A percentile compares a stretch with the other conserved stretches of the same genome.
Evolutionary conservation across 2,113 vertebrate genomes (phyloP).

Genomic region (Drymodes brunneopygia): DNA sequence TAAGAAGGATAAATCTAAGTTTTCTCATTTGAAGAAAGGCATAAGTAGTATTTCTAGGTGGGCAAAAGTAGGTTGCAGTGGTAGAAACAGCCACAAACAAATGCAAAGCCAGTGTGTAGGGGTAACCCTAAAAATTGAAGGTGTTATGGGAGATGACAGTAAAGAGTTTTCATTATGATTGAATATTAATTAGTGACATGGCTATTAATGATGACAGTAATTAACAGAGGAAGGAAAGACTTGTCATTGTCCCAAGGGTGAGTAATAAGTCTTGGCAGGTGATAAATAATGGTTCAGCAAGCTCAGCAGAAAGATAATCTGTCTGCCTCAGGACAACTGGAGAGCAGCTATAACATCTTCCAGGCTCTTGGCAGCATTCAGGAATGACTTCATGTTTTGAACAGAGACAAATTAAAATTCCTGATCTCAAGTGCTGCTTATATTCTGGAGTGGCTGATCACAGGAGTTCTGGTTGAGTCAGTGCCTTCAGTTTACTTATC

Average conservation of each 20-base stretch:
- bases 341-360: constrained; percentile 59
- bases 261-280: constrained; percentile 79
- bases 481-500: neutral
- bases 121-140: constrained; percentile 2
- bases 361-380: constrained; percentile 64
- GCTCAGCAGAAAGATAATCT: constrained; percentile 78
- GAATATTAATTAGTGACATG: constrained; percentile 79
- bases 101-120: neutral
- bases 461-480: neutral
- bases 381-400: constrained; percentile 66
- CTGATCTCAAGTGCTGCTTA: constrained; percentile 11
- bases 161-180: constrained; percentile 70
- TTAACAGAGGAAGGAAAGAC: constrained; percentile 76
- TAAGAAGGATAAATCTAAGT: neutral
- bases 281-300: constrained; percentile 79
- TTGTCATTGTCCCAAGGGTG: constrained; percentile 75
- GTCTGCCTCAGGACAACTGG: constrained; percentile 54
- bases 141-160: neutral
- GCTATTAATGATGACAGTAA: constrained; percentile 78
- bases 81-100: neutral
- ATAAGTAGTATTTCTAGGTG: neutral
- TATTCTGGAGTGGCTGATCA: neutral
- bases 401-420: constrained; percentile 63
- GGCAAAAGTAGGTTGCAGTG: neutral
- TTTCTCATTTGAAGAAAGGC: neutral